Percentiles rank a stretch among this genome's conserved stretches.
Evolutionary conservation across 2,113 vertebrate species (phyloP).

Genomic region (Willisornis vidua): DNA sequence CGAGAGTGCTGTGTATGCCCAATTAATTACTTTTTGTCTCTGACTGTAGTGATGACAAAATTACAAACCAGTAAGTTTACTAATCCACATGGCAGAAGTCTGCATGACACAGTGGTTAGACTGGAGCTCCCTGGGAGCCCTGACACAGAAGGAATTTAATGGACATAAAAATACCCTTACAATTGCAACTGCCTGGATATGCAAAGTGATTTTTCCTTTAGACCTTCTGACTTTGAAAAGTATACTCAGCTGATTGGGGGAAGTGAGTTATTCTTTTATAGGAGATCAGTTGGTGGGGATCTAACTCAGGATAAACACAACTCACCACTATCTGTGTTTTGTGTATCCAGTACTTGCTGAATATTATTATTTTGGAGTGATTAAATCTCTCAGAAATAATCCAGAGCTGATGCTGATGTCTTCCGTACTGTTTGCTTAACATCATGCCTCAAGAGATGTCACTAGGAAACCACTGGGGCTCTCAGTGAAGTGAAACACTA

Average conservation of each 20-base stretch:
- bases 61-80: background rate
- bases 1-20: background rate
- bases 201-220: background rate
- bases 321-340: background rate
- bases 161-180: background rate
- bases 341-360: background rate
- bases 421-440: background rate
- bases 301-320: background rate
- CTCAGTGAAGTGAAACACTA: background rate
- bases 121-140: background rate
- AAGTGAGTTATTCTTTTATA: background rate
- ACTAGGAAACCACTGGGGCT: background rate
- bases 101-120: background rate
- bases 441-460: background rate
- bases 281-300: accelerated
- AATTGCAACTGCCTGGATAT: background rate
- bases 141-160: background rate
- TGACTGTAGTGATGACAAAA: background rate
- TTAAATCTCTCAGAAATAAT: background rate
- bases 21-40: background rate
- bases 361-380: background rate
- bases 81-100: background rate
- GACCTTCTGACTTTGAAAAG: background rate
- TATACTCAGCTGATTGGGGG: background rate
- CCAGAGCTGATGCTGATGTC: background rate